Conservation (phyloP, 2,888 invertebrate genomes). For the Zele albiditarsus region DNA sequence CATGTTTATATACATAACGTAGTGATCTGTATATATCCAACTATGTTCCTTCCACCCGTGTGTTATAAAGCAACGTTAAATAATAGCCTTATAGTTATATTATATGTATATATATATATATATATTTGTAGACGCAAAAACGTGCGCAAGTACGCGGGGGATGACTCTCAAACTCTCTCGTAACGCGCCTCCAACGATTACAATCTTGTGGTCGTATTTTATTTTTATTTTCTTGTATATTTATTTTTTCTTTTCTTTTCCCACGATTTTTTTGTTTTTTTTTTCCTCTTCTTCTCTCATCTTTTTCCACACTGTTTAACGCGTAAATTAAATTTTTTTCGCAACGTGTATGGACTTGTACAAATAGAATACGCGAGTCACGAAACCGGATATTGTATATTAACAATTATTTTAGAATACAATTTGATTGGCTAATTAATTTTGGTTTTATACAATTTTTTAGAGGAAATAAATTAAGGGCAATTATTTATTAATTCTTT, state of each 20-base stretch:
- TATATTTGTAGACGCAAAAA: background rate
- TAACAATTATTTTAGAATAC: background rate
- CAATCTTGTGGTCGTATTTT: conserved; percentile 19
- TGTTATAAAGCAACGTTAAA: conserved; percentile 9
- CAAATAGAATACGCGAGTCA: background rate
- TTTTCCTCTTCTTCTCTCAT: background rate
- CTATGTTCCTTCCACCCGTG: conserved; percentile 7
- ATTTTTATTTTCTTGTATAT: conserved; percentile 31
- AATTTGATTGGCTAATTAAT: background rate
- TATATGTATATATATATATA: background rate
- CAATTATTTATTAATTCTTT: too few relatives aligned
- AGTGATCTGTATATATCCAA: conserved; percentile 13
- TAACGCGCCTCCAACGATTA: background rate
- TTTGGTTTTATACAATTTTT: too few relatives aligned
- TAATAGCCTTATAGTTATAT: conserved; percentile 7
- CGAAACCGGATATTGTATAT: background rate
- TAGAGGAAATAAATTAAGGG: too few relatives aligned
- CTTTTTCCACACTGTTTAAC: conserved; percentile 15
- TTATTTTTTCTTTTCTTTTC: conserved; percentile 22
- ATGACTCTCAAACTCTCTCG: conserved; percentile 8
- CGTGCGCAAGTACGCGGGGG: background rate
- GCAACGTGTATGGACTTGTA: conserved; percentile 19
- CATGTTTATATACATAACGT: background rate
- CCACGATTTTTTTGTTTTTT: too few relatives aligned
- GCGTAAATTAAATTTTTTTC: conserved; percentile 5